Evolutionary conservation across 2,797 vertebrate genomes (phyloP).

Genomic region (Myotis planiceps): DNA sequence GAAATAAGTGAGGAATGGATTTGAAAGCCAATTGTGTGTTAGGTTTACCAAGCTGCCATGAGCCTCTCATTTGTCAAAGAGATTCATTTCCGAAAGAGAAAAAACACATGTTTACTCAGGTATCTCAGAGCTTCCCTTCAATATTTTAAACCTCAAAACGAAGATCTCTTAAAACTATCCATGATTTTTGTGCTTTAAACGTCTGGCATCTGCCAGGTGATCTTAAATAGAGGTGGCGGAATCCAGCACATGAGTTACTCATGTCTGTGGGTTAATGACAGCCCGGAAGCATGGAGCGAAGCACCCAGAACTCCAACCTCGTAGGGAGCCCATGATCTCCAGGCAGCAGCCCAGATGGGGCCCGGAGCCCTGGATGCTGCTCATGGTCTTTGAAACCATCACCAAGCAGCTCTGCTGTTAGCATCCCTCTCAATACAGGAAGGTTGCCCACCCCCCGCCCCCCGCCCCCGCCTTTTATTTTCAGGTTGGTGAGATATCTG

Average conservation of each 20-base stretch:
- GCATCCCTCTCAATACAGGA: constrained; percentile 2
- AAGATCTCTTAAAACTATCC: neutral
- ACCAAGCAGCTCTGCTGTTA: constrained; percentile 62
- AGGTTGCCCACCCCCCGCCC: neutral
- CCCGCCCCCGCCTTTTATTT: neutral
- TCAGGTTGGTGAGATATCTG: constrained; percentile 65
- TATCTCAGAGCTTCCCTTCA: neutral
- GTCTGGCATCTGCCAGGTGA: neutral
- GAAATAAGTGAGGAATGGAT: constrained; percentile 38
- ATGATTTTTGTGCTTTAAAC: neutral
- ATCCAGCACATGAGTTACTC: neutral
- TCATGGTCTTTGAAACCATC: constrained; percentile 78
- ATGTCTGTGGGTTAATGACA: constrained; percentile 47
- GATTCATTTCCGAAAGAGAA: constrained; percentile 54
- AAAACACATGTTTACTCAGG: neutral
- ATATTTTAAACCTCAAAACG: constrained; percentile 17
- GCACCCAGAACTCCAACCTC: constrained; percentile 48
- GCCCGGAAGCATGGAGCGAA: neutral
- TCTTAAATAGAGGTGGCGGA: neutral
- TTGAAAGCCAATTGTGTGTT: constrained; percentile 50
- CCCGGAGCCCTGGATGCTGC: constrained; percentile 50
- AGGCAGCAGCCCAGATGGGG: constrained; percentile 63
- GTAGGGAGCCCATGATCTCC: constrained; percentile 53
- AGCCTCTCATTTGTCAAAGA: neutral
- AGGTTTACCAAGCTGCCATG: neutral